Evolutionary conservation across 2,797 vertebrate genomes (phyloP).

Genomic region (Erithacus rubecula): DNA sequence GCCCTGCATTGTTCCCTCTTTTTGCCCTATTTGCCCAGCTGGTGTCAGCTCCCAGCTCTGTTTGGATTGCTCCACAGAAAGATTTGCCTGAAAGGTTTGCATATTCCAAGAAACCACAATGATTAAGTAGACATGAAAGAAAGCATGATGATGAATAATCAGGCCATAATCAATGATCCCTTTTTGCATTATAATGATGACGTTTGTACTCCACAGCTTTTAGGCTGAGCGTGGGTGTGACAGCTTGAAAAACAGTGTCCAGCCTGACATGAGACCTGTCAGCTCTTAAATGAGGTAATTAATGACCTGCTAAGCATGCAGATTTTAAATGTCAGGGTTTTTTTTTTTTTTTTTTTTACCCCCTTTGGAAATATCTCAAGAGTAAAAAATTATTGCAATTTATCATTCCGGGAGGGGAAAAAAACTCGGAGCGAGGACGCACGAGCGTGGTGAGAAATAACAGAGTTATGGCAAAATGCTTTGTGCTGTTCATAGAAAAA

Average conservation of each 20-base stretch:
- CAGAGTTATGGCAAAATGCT: background rate
- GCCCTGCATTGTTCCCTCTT: background rate
- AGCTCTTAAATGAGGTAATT: conserved; percentile 46
- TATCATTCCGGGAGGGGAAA: background rate
- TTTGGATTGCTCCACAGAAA: conserved; percentile 42
- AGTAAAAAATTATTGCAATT: conserved; percentile 22
- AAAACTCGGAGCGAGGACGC: background rate
- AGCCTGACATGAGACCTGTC: conserved; percentile 23
- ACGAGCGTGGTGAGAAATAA: background rate
- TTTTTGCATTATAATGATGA: conserved; percentile 72
- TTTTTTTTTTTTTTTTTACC: background rate
- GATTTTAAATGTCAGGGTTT: conserved; percentile 10
- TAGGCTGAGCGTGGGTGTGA: conserved; percentile 62
- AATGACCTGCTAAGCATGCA: conserved; percentile 35
- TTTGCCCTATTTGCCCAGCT: conserved; percentile 68
- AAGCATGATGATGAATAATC: conserved; percentile 71
- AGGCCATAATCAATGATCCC: conserved; percentile 68
- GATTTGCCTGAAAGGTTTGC: conserved; percentile 66
- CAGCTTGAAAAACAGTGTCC: conserved; percentile 17
- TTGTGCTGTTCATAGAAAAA: background rate
- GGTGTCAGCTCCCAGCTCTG: conserved; percentile 47
- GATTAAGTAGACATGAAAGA: conserved; percentile 67
- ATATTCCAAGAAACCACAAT: conserved; percentile 69
- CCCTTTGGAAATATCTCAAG: background rate
- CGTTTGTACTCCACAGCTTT: conserved; percentile 58